These are phyloP conservation scores for Onychostruthus taczanowskii DNA, from an alignment of 2,113 vertebrate species.

Conservation along the genomic window DNA sequence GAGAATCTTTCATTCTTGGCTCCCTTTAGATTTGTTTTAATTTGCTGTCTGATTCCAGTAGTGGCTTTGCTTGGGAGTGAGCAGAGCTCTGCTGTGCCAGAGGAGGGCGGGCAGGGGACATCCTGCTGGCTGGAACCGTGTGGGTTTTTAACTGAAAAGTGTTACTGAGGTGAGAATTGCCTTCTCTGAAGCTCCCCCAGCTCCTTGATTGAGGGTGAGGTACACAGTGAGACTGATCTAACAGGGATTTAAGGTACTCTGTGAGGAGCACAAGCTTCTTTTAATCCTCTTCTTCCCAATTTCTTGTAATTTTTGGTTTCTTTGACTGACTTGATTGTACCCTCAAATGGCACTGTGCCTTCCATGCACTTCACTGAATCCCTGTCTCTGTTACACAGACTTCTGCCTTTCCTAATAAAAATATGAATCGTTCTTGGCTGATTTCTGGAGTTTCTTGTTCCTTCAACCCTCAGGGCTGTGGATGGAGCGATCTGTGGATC, in stretches of 20 bases:
- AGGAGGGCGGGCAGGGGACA: background rate
- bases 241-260: background rate
- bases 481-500: background rate
- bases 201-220: background rate
- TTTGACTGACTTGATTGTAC: background rate
- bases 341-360: background rate
- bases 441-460: background rate
- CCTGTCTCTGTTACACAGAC: background rate
- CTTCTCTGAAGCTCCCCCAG: background rate
- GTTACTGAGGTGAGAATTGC: background rate
- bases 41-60: background rate
- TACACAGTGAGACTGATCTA: background rate
- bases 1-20: background rate
- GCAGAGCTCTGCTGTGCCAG: background rate
- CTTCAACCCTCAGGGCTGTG: background rate
- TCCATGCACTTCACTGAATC: background rate
- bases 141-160: background rate
- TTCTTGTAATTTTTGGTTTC: background rate
- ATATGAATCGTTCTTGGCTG: background rate
- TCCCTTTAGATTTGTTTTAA: background rate
- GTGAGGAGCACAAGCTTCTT: background rate
- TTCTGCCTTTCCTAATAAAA: conserved; percentile 22
- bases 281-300: background rate
- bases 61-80: background rate
- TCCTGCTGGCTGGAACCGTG: background rate